Evolutionary conservation across 2,888 invertebrate genomes (phyloP).

Genomic region (Hypena proboscidalis): DNA sequence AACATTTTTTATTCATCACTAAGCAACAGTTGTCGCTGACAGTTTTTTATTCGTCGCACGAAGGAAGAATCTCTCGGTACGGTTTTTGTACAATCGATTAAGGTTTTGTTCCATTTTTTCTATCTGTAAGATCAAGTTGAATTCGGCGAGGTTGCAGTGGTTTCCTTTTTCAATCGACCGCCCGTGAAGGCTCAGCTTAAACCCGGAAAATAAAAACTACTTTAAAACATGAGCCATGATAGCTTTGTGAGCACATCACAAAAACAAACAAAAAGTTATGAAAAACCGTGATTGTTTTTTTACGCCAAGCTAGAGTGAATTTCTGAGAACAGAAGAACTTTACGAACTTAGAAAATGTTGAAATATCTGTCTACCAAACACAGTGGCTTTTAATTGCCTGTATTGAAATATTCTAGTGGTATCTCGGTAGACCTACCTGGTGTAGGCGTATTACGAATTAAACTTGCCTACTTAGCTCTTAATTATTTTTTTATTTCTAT

Average conservation of each 20-base stretch:
- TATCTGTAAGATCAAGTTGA: constrained; percentile 39
- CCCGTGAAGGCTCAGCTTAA: constrained; percentile 53
- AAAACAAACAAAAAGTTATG: constrained; percentile 10
- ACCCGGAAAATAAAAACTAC: constrained; percentile 46
- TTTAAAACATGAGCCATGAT: constrained; percentile 30
- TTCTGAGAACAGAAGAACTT: too few relatives aligned
- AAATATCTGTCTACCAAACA: too few relatives aligned
- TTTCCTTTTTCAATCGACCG: constrained; percentile 51
- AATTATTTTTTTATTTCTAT: too few relatives aligned
- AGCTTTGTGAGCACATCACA: constrained; percentile 17
- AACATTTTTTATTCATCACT: constrained; percentile 54
- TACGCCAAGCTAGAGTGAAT: too few relatives aligned
- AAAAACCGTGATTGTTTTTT: constrained; percentile 3
- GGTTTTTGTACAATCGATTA: constrained; percentile 48
- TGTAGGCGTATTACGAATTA: too few relatives aligned
- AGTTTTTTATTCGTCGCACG: constrained; percentile 38
- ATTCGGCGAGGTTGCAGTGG: constrained; percentile 48
- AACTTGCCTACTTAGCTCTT: too few relatives aligned
- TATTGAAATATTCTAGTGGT: too few relatives aligned
- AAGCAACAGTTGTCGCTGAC: constrained; percentile 38
- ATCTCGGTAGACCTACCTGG: too few relatives aligned
- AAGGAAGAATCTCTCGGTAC: constrained; percentile 45
- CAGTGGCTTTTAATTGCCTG: too few relatives aligned
- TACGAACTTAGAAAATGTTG: too few relatives aligned
- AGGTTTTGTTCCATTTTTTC: constrained; percentile 48